Conservation (phyloP, 2,113 vertebrate species). For the Stercorarius parasiticus region DNA sequence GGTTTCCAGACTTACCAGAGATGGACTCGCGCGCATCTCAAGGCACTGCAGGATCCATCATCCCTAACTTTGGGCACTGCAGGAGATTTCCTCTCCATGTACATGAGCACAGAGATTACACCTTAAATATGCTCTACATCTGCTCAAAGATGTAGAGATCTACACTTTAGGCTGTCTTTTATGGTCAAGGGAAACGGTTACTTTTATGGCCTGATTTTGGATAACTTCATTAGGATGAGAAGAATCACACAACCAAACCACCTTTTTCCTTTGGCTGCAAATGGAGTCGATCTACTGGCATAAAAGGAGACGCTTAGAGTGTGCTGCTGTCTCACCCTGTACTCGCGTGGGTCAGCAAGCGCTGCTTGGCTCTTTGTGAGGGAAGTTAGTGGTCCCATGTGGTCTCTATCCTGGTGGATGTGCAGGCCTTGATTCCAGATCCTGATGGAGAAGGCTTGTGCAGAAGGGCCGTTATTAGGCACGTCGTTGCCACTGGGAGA, state of each 20-base stretch:
- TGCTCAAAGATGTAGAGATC: background rate
- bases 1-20: background rate
- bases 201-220: background rate
- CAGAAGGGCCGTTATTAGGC: background rate
- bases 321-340: background rate
- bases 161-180: background rate
- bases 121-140: background rate
- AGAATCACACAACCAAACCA: rapidly evolving
- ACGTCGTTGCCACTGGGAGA: background rate
- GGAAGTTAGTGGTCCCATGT: background rate
- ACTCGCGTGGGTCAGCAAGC: background rate
- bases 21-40: rapidly evolving
- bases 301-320: background rate
- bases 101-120: rapidly evolving
- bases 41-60: background rate
- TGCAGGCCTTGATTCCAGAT: background rate
- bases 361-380: background rate
- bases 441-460: background rate
- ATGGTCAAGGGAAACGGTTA: rapidly evolving
- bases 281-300: background rate
- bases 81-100: background rate
- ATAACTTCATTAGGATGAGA: background rate
- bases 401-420: background rate
- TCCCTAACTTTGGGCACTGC: background rate
- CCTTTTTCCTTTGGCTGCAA: background rate